Evolutionary conservation across 2,113 vertebrate species (phyloP).

Genomic region (Laticauda laticaudata): DNA sequence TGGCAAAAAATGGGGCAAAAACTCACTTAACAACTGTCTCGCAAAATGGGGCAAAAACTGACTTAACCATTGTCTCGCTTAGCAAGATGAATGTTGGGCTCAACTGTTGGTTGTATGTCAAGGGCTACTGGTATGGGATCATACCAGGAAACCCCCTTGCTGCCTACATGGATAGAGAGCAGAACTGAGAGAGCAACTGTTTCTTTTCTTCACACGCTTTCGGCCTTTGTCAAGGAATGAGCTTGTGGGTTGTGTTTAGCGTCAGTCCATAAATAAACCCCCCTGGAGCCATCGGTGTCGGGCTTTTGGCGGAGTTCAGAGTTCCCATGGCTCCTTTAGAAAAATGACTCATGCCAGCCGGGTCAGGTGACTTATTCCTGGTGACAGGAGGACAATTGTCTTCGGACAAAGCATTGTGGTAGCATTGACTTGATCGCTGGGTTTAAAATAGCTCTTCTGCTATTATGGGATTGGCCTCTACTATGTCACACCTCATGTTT

Average conservation of each 20-base stretch:
- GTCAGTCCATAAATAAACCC: conserved; percentile 72
- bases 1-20: neutral
- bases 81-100: neutral
- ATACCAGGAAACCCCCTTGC: neutral
- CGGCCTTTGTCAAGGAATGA: conserved; percentile 52
- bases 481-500: neutral
- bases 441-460: neutral
- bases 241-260: conserved; percentile 25
- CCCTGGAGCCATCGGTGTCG: conserved; percentile 73
- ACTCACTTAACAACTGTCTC: neutral
- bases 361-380: neutral
- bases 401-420: neutral
- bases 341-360: conserved; percentile 50
- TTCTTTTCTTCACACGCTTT: conserved; percentile 55
- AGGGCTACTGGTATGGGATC: neutral
- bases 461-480: neutral
- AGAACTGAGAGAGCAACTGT: conserved; percentile 25
- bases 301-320: conserved; percentile 65
- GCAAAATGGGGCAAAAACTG: neutral
- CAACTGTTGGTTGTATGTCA: neutral
- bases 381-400: conserved; percentile 33
- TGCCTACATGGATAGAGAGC: conserved; percentile 28
- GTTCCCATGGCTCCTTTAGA: conserved; percentile 58
- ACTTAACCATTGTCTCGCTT: neutral
- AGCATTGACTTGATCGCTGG: fast-evolving